Percentiles rank a stretch among this genome's conserved stretches.
Evolutionary conservation across 2,797 vertebrate genomes (phyloP).

Genomic region (Poeciliopsis gracilis): DNA sequence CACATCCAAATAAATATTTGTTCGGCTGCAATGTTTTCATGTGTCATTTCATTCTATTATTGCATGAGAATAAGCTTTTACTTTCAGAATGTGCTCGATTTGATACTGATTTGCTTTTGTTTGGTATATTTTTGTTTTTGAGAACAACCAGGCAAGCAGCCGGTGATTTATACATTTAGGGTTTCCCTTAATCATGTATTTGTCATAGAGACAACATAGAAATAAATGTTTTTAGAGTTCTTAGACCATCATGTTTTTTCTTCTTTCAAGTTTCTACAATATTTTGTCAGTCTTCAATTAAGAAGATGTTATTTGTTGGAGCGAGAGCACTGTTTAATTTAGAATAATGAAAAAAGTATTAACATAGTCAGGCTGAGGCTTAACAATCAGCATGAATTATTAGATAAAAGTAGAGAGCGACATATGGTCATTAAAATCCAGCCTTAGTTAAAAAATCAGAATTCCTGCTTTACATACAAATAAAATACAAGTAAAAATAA

Average conservation of each 20-base stretch:
- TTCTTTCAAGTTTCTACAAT: background rate
- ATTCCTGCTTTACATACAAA: background rate
- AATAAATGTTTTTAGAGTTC: background rate
- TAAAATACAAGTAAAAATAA: background rate
- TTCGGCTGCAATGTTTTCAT: background rate
- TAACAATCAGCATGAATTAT: background rate
- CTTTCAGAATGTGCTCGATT: background rate
- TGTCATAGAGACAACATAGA: background rate
- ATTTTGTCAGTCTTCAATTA: background rate
- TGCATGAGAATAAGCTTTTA: background rate
- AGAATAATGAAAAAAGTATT: no score
- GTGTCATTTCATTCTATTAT: background rate
- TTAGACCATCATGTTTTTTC: background rate
- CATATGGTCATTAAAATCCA: background rate
- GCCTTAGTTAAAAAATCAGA: background rate
- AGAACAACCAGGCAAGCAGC: background rate
- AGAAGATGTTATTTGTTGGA: background rate
- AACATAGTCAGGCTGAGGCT: background rate
- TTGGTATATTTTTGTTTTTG: background rate
- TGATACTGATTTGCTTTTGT: background rate
- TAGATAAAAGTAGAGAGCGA: background rate
- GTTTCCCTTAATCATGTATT: background rate
- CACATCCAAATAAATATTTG: background rate
- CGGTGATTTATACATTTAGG: background rate
- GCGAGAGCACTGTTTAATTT: background rate